These are phyloP conservation scores for Neomicropteryx cornuta DNA, from an alignment of 1,140 invertebrate genomes.

Conservation along the genomic window DNA sequence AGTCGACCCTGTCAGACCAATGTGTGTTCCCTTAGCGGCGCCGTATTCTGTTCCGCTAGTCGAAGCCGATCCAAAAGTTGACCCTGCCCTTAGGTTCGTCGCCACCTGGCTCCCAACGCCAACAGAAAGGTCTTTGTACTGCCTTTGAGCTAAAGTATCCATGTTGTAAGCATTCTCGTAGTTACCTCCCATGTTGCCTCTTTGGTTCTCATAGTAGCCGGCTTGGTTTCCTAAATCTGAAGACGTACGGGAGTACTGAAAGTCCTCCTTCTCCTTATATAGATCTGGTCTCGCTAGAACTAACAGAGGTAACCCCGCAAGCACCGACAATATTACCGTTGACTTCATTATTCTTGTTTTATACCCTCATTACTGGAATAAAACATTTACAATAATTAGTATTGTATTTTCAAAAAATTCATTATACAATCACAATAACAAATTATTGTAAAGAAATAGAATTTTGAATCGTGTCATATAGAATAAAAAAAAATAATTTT, in stretches of 20 bases:
- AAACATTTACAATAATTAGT: not conserved
- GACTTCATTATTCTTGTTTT: constrained; percentile 23
- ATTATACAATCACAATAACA: no score
- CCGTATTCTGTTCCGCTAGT: constrained; percentile 23
- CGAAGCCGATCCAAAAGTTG: constrained; percentile 29
- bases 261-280: constrained; percentile 37
- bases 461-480: no score
- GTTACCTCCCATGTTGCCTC: constrained; percentile 38
- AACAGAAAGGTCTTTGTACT: no score
- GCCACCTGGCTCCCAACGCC: constrained; percentile 8
- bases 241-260: constrained; percentile 35
- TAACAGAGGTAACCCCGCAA: no score
- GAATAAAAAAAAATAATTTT: no score
- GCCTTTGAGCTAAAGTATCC: constrained; percentile 31
- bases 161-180: constrained; percentile 37
- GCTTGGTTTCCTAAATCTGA: constrained; percentile 30
- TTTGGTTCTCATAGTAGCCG: constrained; percentile 32
- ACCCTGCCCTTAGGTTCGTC: constrained; percentile 22
- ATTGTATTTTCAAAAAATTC: no score
- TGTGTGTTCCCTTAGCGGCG: not conserved
- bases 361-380: not conserved
- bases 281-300: constrained; percentile 27
- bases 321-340: constrained; percentile 18
- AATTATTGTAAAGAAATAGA: no score
- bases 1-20: no score